A percentile compares a stretch with the other conserved stretches of the same genome.
These are phyloP conservation scores for Andrena camellia DNA, from an alignment of 2,888 invertebrate genomes.

Conservation along the genomic window DNA sequence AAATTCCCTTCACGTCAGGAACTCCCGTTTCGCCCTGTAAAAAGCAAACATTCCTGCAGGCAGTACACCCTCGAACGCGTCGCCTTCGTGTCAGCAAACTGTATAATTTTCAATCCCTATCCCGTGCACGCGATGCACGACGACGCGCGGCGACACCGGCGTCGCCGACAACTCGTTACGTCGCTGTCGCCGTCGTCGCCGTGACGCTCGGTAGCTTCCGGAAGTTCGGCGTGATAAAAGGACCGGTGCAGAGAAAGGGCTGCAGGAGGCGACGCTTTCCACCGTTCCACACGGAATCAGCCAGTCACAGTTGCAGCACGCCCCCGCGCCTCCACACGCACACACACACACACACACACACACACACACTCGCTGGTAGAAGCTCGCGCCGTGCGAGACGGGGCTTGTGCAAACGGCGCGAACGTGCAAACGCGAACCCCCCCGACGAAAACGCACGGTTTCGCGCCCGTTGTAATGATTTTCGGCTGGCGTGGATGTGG, in stretches of 20 bases:
- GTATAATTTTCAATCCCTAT: constrained; percentile 59
- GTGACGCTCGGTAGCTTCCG: constrained; percentile 49
- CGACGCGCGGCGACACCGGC: constrained; percentile 37
- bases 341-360: too few species aligned
- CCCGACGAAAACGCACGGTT: constrained; percentile 66
- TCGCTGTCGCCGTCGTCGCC: constrained; percentile 31
- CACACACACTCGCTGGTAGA: constrained; percentile 3
- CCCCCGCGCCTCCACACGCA: background rate
- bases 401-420: constrained; percentile 58
- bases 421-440: constrained; percentile 51
- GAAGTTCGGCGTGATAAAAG: constrained; percentile 59
- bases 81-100: constrained; percentile 38
- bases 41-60: background rate
- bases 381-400: constrained; percentile 35
- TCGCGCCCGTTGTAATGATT: constrained; percentile 70
- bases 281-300: constrained; percentile 20
- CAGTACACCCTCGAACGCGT: background rate
- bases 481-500: constrained; percentile 61
- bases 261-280: constrained; percentile 42
- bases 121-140: constrained; percentile 43
- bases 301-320: constrained; percentile 5
- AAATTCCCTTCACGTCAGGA: background rate
- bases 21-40: background rate
- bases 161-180: constrained; percentile 59
- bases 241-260: constrained; percentile 47